Percentiles rank a stretch among this genome's conserved stretches.
These are phyloP conservation scores for Plectrocnemia conspersa DNA, from an alignment of 1,140 invertebrate genomes.

Conservation along the genomic window DNA sequence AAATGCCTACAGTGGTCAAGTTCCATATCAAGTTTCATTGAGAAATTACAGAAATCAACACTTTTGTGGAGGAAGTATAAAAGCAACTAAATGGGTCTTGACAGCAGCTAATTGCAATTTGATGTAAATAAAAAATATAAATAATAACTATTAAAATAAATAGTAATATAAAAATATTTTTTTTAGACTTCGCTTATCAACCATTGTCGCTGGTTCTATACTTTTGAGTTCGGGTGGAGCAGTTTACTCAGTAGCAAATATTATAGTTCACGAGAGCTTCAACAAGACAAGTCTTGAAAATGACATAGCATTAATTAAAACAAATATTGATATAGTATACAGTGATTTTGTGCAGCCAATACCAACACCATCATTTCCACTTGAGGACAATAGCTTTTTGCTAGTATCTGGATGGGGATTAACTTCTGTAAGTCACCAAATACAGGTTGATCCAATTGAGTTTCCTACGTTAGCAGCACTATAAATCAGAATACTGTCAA, in stretches of 20 bases:
- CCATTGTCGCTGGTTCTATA: slow-evolving; percentile 12
- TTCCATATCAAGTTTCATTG: slow-evolving; percentile 48
- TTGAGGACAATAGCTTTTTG: slow-evolving; percentile 32
- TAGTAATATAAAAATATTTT: background rate
- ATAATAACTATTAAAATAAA: no score
- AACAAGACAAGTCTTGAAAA: slow-evolving; percentile 3
- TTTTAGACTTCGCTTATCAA: background rate
- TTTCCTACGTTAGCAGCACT: no score
- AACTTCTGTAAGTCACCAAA: background rate
- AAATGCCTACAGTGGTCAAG: slow-evolving; percentile 41
- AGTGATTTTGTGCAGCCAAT: slow-evolving; percentile 49
- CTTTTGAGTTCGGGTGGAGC: slow-evolving; percentile 10
- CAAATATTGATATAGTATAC: slow-evolving; percentile 15
- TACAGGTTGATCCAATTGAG: no score
- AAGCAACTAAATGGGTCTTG: slow-evolving; percentile 45
- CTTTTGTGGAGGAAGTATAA: slow-evolving; percentile 51
- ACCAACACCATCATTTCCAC: slow-evolving; percentile 34
- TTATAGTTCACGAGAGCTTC: slow-evolving; percentile 8
- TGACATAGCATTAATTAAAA: slow-evolving; percentile 16
- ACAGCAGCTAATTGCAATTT: slow-evolving; percentile 52
- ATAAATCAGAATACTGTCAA: no score
- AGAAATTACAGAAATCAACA: slow-evolving; percentile 40
- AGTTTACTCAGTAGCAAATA: background rate
- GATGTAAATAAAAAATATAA: slow-evolving; percentile 38
- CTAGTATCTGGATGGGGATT: no score